Percentiles rank a stretch among this genome's conserved stretches.
Conservation (phyloP, 1,140 invertebrate species). For the Drosophila punjabiensis region DNA sequence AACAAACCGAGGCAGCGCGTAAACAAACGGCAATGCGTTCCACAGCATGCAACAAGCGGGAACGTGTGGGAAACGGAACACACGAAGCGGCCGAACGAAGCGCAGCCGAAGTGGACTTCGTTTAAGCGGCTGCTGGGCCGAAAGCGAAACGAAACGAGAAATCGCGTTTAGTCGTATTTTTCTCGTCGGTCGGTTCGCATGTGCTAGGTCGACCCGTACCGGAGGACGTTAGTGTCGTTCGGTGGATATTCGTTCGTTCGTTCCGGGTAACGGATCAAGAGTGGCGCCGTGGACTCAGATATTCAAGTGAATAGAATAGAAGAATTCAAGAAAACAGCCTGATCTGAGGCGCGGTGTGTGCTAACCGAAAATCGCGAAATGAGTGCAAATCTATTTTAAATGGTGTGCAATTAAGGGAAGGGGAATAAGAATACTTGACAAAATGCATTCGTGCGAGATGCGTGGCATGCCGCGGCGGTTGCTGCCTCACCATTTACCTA, state of each 20-base stretch:
- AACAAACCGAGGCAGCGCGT: slow-evolving; percentile 36
- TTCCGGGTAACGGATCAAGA: slow-evolving; percentile 24
- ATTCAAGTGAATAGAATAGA: slow-evolving; percentile 17
- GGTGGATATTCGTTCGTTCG: slow-evolving; percentile 22
- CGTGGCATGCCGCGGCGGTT: slow-evolving; percentile 50
- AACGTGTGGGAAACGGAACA: slow-evolving; percentile 9
- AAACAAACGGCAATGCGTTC: slow-evolving; percentile 42
- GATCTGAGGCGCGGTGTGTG: slow-evolving; percentile 14
- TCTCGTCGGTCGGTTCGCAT: slow-evolving; percentile 52
- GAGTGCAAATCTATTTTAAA: slow-evolving; percentile 63
- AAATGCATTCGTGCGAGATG: slow-evolving; percentile 71
- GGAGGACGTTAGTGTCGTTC: slow-evolving; percentile 20
- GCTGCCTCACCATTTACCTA: slow-evolving; percentile 59
- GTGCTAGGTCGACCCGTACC: slow-evolving; percentile 15
- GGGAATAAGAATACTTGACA: slow-evolving; percentile 61
- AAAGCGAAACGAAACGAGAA: neutral
- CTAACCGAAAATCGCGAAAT: slow-evolving; percentile 28
- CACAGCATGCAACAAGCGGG: slow-evolving; percentile 74
- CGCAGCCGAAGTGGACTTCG: slow-evolving; percentile 1
- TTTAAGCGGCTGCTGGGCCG: neutral
- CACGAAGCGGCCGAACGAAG: slow-evolving; percentile 15
- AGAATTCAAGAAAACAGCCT: slow-evolving; percentile 10
- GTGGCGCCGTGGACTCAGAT: slow-evolving; percentile 30
- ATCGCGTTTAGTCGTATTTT: slow-evolving; percentile 38
- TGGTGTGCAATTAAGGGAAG: slow-evolving; percentile 40